phyloP scores from a whole-genome alignment of 2,113 vertebrate species.

The Anarhynchus alexandrinus region DNA sequence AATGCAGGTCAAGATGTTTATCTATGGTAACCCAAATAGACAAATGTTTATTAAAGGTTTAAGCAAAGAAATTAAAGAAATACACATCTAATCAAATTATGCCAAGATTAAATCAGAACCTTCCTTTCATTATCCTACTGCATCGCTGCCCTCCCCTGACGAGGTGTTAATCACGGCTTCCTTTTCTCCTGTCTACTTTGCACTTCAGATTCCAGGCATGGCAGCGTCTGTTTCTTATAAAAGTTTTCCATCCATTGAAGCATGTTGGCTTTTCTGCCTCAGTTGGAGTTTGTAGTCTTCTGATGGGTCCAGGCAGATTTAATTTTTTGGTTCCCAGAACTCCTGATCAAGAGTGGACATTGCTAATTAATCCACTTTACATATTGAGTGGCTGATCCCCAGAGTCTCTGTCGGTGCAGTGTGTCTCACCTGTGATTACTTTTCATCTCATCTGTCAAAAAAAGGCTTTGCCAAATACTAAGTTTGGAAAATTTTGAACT shows the following conservation, averaged over 20 bases:
- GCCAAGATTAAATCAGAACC: background rate
- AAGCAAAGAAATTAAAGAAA: background rate
- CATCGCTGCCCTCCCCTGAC: background rate
- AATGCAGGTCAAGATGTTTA: background rate
- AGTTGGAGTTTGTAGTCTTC: background rate
- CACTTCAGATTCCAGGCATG: background rate
- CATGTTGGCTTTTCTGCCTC: rapidly evolving
- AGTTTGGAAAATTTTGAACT: background rate
- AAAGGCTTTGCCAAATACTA: background rate
- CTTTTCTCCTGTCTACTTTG: background rate
- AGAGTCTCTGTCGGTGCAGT: background rate
- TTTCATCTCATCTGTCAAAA: background rate
- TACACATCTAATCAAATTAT: background rate
- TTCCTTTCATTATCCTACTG: background rate
- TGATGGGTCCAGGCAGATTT: background rate
- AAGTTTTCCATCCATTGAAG: background rate
- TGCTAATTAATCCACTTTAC: background rate
- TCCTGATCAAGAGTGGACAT: background rate
- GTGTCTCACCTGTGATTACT: background rate
- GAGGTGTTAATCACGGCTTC: background rate
- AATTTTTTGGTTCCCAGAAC: background rate
- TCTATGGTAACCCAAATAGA: background rate
- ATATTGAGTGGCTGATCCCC: background rate
- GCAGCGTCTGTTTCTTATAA: background rate
- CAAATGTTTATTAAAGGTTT: background rate